Evolutionary conservation across 2,888 invertebrate genomes (phyloP).

Genomic region (Priocnemis perturbator): DNA sequence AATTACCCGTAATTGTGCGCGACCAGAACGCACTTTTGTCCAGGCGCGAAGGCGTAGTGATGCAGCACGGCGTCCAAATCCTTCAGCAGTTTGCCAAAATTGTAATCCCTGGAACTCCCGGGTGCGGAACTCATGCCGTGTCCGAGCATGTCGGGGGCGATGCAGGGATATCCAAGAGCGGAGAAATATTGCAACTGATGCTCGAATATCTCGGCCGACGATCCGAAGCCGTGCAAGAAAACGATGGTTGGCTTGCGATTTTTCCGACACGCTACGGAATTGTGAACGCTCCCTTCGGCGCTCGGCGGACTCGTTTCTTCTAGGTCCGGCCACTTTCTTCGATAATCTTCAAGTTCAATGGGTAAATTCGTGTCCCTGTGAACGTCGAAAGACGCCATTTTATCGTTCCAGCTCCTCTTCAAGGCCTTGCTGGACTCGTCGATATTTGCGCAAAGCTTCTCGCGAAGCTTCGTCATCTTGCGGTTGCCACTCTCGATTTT

Average conservation of each 20-base stretch:
- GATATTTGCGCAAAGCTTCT: constrained; percentile 52
- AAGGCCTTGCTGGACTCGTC: constrained; percentile 29
- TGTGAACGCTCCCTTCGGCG: constrained; percentile 16
- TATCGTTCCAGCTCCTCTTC: constrained; percentile 29
- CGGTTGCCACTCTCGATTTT: constrained; percentile 50
- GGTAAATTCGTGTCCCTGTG: constrained; percentile 32
- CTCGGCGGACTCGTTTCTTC: constrained; percentile 29
- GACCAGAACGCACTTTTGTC: constrained; percentile 79
- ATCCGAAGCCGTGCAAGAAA: constrained; percentile 83
- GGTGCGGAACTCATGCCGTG: constrained; percentile 83
- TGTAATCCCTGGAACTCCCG: constrained; percentile 77
- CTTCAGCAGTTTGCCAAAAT: constrained; percentile 78
- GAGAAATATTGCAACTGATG: constrained; percentile 79
- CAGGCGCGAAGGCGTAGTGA: constrained; percentile 77
- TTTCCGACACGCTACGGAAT: constrained; percentile 56
- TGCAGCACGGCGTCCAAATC: constrained; percentile 80
- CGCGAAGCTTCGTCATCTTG: constrained; percentile 52
- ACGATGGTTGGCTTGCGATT: constrained; percentile 78
- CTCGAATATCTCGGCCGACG: constrained; percentile 81
- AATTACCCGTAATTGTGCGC: constrained; percentile 83
- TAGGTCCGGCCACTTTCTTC: constrained; percentile 49
- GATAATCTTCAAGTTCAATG: constrained; percentile 57
- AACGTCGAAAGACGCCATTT: constrained; percentile 28
- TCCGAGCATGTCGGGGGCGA: constrained; percentile 82
- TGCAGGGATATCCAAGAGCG: constrained; percentile 79